These are phyloP conservation scores for Danionella dracula DNA, from an alignment of 2,797 vertebrate genomes.

Conservation along the genomic window DNA sequence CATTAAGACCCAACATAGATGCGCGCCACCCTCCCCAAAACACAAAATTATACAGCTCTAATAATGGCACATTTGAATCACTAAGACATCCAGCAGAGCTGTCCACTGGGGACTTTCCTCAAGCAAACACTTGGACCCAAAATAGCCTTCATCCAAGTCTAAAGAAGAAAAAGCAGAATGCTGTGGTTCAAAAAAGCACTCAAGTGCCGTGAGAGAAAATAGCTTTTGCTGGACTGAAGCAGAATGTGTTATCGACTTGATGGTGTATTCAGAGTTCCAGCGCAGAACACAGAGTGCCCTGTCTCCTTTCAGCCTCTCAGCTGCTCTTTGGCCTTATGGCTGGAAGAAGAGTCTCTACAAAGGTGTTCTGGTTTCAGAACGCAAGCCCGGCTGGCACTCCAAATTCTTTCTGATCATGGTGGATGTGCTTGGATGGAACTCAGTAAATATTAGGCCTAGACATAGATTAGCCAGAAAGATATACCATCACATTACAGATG, in stretches of 20 bases:
- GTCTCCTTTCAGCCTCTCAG: neutral
- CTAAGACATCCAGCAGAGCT: neutral
- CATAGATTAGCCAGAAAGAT: constrained; percentile 38
- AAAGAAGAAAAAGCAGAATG: too few relatives aligned
- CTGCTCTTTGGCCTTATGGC: constrained; percentile 12
- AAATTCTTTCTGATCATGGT: constrained; percentile 19
- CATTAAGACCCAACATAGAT: constrained; percentile 9
- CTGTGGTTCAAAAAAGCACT: too few relatives aligned
- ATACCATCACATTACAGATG: constrained; percentile 43
- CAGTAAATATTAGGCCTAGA: constrained; percentile 39
- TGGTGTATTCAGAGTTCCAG: neutral
- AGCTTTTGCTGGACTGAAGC: neutral
- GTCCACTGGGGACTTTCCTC: neutral
- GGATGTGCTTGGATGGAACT: neutral
- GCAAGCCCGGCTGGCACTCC: constrained; percentile 2
- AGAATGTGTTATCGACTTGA: neutral
- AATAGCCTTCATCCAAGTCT: too few relatives aligned
- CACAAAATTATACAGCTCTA: constrained; percentile 4
- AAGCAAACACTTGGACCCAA: neutral
- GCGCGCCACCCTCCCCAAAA: neutral
- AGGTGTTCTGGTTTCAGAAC: constrained; percentile 33
- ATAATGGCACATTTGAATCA: neutral
- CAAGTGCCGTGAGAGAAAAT: neutral
- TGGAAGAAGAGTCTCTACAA: constrained; percentile 7
- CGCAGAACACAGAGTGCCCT: neutral